Evolutionary conservation across 2,888 invertebrate genomes (phyloP), one percentile per base, ranked within the genome.

Genomic region (Drosophila pegasa): DNA sequence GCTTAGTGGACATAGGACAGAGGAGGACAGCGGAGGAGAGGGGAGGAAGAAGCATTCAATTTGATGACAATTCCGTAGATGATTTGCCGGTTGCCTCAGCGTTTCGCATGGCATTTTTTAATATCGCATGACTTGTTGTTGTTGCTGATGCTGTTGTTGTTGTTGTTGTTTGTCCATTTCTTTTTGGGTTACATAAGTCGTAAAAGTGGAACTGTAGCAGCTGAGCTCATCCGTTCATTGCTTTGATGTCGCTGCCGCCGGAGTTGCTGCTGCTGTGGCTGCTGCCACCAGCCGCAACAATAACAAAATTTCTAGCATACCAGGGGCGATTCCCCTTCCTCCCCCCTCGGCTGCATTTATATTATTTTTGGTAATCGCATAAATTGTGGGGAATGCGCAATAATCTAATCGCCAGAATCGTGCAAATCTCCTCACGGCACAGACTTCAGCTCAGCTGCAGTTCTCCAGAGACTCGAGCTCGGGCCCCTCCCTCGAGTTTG

Each of bases 31-130:
- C n/a, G n/a, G n/a, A 6, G 33, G 0, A n/a, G 16, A 16, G 25
- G 25, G 22, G 58, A 43, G 56, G 72, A 35, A 40, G 71, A 59
- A 52, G 77, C 87, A 84, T 88, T 83, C 89, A 88, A 83, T 83
- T 83, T 83, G 85, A 83, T 83, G 83, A 83, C 89, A 83, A 88
- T 83, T 83, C 89, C 87, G 80, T 62, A 87, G 87, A 88, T 87
- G 83, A 83, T 87, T 88, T 87, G 88, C 80, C 75, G 87, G 81
- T 84, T 77, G 85, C 81, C 78, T 80, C 89, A 72, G 84, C 87
- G 70, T 82, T 88, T 80, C 74, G 89, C 63, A 84, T 80, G 83
- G 87, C 75, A 83, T 83, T 83, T 83, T 88, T 83, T 83, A 83
- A 88, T 83, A 88, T 88, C 74, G 56, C 61, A 70, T 79, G 54